Evolutionary conservation across 2,797 vertebrate genomes (phyloP).

Genomic region (Echeneis naucrates): DNA sequence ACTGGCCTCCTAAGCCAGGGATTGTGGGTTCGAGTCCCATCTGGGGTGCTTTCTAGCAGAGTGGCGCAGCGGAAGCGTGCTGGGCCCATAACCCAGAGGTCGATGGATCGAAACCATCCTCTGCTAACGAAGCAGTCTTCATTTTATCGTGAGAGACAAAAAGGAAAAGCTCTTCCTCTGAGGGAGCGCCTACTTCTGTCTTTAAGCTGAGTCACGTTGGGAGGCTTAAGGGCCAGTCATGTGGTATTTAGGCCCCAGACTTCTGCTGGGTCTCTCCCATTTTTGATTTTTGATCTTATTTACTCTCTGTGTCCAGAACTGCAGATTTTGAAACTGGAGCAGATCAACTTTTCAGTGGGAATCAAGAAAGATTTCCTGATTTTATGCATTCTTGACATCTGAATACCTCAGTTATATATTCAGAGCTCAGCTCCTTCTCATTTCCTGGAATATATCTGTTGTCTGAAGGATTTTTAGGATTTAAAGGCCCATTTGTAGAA

Average conservation of each 20-base stretch:
- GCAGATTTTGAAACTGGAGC: not conserved
- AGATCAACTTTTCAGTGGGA: too few relatives aligned
- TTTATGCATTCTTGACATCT: not conserved
- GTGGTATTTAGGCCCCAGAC: slow-evolving; percentile 37
- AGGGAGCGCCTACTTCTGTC: slow-evolving; percentile 31
- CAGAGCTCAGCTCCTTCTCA: too few relatives aligned
- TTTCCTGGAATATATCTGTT: too few relatives aligned
- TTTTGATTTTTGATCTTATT: not conserved
- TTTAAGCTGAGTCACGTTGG: slow-evolving; percentile 75
- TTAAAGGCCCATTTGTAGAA: too few relatives aligned
- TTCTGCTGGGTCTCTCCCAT: not conserved
- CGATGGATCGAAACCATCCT: slow-evolving; percentile 80
- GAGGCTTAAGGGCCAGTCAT: slow-evolving; percentile 60
- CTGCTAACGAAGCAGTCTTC: slow-evolving; percentile 57
- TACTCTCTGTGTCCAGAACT: too few relatives aligned
- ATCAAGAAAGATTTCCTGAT: too few relatives aligned
- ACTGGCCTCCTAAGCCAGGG: slow-evolving; percentile 74
- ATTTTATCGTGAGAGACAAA: too few relatives aligned
- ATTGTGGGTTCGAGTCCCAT: slow-evolving; percentile 63
- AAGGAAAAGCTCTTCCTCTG: not conserved
- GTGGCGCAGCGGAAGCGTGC: slow-evolving; percentile 43
- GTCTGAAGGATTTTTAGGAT: too few relatives aligned
- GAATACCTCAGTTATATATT: not conserved
- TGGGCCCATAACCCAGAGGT: slow-evolving; percentile 60
- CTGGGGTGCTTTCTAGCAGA: slow-evolving; percentile 8